phyloP scores from a whole-genome alignment of 2,888 invertebrate species.

The Thymelicus lineola region DNA sequence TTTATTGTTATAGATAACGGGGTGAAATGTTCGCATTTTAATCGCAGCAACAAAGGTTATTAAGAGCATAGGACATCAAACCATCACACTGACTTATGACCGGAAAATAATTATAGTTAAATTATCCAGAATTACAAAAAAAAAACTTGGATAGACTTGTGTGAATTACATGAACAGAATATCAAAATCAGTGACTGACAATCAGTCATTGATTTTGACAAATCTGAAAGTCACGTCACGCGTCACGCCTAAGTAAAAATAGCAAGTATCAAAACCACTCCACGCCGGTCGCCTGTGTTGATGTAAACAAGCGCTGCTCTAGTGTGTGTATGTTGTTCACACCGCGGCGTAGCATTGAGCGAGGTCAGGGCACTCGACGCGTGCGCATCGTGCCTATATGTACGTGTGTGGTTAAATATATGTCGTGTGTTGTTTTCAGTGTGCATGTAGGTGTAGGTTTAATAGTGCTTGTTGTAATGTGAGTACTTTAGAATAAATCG shows the following conservation, averaged over 20 bases:
- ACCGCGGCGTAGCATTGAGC: constrained; percentile 72
- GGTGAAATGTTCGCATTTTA: too few relatives aligned
- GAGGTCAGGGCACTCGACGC: constrained; percentile 82
- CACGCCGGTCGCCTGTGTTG: constrained; percentile 60
- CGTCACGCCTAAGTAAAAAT: background rate
- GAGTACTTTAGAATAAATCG: constrained; percentile 15
- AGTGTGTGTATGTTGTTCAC: constrained; percentile 40
- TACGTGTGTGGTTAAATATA: constrained; percentile 32
- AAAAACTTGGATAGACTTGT: too few relatives aligned
- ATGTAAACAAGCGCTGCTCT: constrained; percentile 68
- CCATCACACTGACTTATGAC: too few relatives aligned
- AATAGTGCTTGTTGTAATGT: constrained; percentile 16
- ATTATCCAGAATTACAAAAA: too few relatives aligned
- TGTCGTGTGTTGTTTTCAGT: constrained; percentile 4
- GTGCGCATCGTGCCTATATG: constrained; percentile 55
- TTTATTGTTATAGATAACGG: too few relatives aligned
- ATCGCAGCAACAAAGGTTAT: too few relatives aligned
- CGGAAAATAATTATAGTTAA: too few relatives aligned
- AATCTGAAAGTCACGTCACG: too few relatives aligned
- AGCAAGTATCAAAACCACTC: constrained; percentile 56
- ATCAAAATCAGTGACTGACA: too few relatives aligned
- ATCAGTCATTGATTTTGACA: too few relatives aligned
- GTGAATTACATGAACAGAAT: too few relatives aligned
- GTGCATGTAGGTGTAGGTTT: constrained; percentile 22
- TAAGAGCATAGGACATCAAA: too few relatives aligned